Base-by-base conservation (phyloP, 2,113 vertebrate genomes). In the Pterocles gutturalis region DNA sequence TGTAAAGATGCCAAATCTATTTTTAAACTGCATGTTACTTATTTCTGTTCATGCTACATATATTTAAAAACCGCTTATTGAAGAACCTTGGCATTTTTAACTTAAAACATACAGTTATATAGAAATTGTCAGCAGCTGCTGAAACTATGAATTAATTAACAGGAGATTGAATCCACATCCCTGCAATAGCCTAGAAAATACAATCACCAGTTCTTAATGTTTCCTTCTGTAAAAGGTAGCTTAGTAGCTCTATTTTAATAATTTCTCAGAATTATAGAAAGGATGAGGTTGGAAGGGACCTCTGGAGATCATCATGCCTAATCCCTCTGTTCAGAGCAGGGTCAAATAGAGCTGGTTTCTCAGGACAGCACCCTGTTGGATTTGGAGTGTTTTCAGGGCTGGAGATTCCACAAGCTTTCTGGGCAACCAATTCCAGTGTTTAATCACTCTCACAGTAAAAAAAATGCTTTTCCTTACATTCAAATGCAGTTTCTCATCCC, bases 41-140 rank as follows among this genome's bases (percentile, higher is more conserved):
- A n/a, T 61, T 93, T 95, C 34, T 92, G 36, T 90, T 96, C 71
- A 31, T 79, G 64, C 17, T 92, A 58, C n/a, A 17, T 33, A 12
- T 51, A 51, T 90, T 86, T 78, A 19, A 83, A 93, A 92, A 51
- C 11, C 55, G 31, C 19, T 80, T 88, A 31, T 62, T 80, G 66
- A 77, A 92, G 58, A 83, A 62, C 41, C 17, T 31, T 83, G 58
- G 16, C 16, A 54, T 77, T 95, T 90, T 90, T 41, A 58, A 33
- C 26, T 77, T 86, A 77, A 83, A 55, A 69, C 49, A 55, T 17
- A 11, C 1, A 53, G 34, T 71, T 79, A 51, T 21, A 51, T n/a
- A 67, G 66, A 60, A 72, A 41, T 57, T 87, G 13, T 84, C 41
- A 60, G 29, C 54, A 84, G 48, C 46, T 87, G 29, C 55, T 82